phyloP scores from a whole-genome alignment of 2,797 vertebrate species.

The Phylloscopus collybita region DNA sequence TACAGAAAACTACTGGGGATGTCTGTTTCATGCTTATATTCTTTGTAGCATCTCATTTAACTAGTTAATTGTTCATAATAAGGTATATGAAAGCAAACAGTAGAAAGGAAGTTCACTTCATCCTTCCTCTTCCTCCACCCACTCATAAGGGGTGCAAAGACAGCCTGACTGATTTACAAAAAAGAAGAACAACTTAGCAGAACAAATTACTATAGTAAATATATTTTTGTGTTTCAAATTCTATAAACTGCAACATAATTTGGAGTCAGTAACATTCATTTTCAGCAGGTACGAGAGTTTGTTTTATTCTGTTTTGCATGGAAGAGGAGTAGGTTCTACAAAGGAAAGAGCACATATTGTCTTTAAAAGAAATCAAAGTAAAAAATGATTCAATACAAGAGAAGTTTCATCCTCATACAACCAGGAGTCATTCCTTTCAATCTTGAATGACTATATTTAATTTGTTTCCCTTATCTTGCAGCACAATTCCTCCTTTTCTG shows the following conservation, averaged over 20 bases:
- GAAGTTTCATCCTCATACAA: neutral
- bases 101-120: neutral
- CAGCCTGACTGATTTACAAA: neutral
- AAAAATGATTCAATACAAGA: neutral
- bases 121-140: neutral
- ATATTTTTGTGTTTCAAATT: neutral
- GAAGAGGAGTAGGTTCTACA: neutral
- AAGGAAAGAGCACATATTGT: neutral
- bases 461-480: constrained; percentile 17
- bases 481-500: constrained; percentile 32
- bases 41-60: neutral
- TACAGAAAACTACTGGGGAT: neutral
- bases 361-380: neutral
- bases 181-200: neutral
- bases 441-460: constrained; percentile 30
- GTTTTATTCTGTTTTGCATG: neutral
- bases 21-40: neutral
- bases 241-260: neutral
- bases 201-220: neutral
- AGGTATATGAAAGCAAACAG: neutral
- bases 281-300: neutral
- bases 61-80: neutral
- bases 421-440: neutral
- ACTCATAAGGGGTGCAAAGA: neutral
- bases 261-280: neutral